phyloP scores from a whole-genome alignment of 2,797 vertebrate genomes.

The Channallabes apus region DNA sequence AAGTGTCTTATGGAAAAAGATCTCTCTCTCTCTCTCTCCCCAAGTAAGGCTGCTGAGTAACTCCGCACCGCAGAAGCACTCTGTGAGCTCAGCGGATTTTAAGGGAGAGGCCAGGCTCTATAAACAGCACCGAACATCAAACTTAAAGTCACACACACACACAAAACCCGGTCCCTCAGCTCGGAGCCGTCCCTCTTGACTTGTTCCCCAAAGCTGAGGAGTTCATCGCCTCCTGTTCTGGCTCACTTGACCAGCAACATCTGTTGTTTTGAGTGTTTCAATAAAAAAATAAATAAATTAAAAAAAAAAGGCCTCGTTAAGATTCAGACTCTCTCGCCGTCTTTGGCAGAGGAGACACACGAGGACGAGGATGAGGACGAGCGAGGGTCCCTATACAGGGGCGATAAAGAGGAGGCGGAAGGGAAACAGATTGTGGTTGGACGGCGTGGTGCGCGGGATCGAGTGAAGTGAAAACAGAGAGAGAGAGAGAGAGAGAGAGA shows the following conservation, averaged over 20 bases:
- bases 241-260: slow-evolving; percentile 41
- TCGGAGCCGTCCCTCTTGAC: slow-evolving; percentile 26
- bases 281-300: slow-evolving; percentile 17
- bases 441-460: background rate
- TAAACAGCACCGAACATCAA: slow-evolving; percentile 66
- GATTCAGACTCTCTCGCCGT: slow-evolving; percentile 18
- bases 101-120: slow-evolving; percentile 64
- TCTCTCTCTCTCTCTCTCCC: background rate
- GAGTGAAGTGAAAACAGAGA: background rate
- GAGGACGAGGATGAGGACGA: background rate
- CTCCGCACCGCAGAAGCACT: slow-evolving; percentile 63
- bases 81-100: slow-evolving; percentile 69
- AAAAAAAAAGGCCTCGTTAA: slow-evolving; percentile 38
- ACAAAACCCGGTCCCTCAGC: background rate
- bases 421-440: slow-evolving; percentile 34
- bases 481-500: background rate
- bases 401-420: slow-evolving; percentile 24
- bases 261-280: slow-evolving; percentile 50
- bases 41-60: slow-evolving; percentile 67
- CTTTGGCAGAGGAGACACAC: slow-evolving; percentile 7
- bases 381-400: slow-evolving; percentile 3
- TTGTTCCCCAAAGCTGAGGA: slow-evolving; percentile 45
- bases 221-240: slow-evolving; percentile 25
- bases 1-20: slow-evolving; percentile 1
- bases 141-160: slow-evolving; percentile 50